Conservation (phyloP, 2,888 invertebrate genomes). For the Lathronympha strigana region DNA sequence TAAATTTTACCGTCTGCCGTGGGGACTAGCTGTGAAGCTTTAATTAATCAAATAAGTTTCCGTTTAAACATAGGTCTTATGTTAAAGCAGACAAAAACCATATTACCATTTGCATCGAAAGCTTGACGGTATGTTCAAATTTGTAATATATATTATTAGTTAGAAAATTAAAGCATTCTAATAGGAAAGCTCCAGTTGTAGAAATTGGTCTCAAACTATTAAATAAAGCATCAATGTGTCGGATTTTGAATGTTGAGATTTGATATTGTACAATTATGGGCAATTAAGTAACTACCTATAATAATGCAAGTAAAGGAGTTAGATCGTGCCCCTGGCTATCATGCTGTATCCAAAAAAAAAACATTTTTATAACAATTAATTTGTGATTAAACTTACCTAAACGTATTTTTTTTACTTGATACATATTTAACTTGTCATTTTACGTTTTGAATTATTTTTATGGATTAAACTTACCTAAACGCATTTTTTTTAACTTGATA, state of each 20-base stretch:
- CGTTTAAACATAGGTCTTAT: background rate
- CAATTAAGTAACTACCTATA: constrained; percentile 74
- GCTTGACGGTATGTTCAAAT: background rate
- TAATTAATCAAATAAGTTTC: too few relatives aligned
- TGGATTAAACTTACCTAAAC: too few relatives aligned
- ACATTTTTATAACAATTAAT: constrained; percentile 11
- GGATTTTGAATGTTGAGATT: constrained; percentile 65
- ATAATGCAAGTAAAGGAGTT: constrained; percentile 64
- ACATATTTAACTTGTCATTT: background rate
- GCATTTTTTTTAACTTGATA: too few relatives aligned
- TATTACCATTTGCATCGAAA: background rate
- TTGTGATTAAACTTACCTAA: too few relatives aligned
- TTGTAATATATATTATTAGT: constrained; percentile 17
- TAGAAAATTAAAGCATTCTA: constrained; percentile 41
- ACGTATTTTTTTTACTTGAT: too few relatives aligned
- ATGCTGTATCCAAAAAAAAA: background rate
- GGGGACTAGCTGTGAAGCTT: background rate
- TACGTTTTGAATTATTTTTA: too few relatives aligned
- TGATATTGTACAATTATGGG: constrained; percentile 66
- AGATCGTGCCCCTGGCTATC: constrained; percentile 45
- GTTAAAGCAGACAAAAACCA: background rate
- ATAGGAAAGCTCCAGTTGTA: constrained; percentile 44
- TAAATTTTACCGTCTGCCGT: constrained; percentile 21
- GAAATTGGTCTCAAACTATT: constrained; percentile 59
- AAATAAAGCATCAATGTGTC: constrained; percentile 63